A percentile compares a stretch with the other conserved stretches of the same genome.
Conservation (phyloP, 1,140 invertebrate genomes). For the Macrobrachium rosenbergii region DNA sequence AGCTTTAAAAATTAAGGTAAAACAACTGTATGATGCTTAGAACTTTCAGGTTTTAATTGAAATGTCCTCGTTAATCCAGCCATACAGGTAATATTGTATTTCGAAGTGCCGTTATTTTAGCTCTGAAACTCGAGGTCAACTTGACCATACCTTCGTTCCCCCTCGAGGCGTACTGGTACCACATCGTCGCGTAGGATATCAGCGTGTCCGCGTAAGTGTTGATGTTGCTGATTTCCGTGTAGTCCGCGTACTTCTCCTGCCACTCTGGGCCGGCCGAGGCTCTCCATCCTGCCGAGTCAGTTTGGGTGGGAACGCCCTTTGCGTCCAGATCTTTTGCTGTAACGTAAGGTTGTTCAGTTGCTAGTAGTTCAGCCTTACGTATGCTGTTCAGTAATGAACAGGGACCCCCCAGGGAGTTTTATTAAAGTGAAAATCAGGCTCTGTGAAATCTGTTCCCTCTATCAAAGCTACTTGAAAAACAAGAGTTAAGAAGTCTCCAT, state of each 20-base stretch:
- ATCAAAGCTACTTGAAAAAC: no score
- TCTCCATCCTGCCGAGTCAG: conserved; percentile 50
- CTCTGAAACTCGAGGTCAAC: not conserved
- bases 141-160: conserved; percentile 48
- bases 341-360: not conserved
- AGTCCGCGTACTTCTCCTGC: conserved; percentile 56
- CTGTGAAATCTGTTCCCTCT: no score
- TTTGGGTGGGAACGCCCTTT: conserved; percentile 26
- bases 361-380: not conserved
- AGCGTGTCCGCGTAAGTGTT: conserved; percentile 64
- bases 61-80: not conserved
- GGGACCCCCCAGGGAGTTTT: no score
- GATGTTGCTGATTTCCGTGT: conserved; percentile 49
- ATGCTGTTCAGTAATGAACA: no score
- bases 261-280: conserved; percentile 48
- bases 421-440: no score
- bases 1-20: not conserved
- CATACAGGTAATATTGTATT: not conserved
- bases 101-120: not conserved
- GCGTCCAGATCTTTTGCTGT: conserved; percentile 7
- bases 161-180: conserved; percentile 60
- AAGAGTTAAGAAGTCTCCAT: no score
- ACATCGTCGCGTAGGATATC: conserved; percentile 65
- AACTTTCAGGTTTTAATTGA: not conserved
- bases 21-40: not conserved